Conservation (phyloP, 1,140 invertebrate genomes). For the Scaptomyza montana region DNA sequence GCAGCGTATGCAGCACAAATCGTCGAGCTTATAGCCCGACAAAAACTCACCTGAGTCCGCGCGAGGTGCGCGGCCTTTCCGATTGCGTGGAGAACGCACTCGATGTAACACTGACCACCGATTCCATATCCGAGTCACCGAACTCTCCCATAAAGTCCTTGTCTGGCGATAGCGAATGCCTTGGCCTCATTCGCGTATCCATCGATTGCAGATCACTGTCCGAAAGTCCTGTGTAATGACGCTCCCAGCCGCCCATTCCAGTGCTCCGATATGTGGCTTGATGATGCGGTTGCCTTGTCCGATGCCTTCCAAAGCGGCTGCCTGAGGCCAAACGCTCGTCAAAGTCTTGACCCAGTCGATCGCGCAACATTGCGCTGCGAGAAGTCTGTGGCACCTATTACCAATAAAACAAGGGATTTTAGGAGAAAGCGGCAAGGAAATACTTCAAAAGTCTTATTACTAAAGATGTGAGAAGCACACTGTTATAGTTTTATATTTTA, state of each 20-base stretch:
- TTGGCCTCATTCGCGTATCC: constrained; percentile 85
- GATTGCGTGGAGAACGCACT: constrained; percentile 97
- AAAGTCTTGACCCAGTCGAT: constrained; percentile 91
- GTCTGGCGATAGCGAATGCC: constrained; percentile 87
- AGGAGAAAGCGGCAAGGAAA: too few species aligned
- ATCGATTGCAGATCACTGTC: constrained; percentile 90
- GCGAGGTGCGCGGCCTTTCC: constrained; percentile 91
- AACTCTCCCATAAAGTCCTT: constrained; percentile 89
- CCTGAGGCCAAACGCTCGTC: constrained; percentile 89
- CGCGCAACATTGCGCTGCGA: constrained; percentile 86
- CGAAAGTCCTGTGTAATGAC: constrained; percentile 91
- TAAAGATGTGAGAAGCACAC: too few species aligned
- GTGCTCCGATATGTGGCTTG: constrained; percentile 89
- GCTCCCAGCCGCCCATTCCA: constrained; percentile 89
- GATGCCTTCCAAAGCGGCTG: constrained; percentile 87
- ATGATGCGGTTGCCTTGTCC: constrained; percentile 86
- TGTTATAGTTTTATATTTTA: too few species aligned
- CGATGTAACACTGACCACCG: constrained; percentile 92
- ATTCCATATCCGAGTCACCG: constrained; percentile 95
- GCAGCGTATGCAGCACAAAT: constrained; percentile 24
- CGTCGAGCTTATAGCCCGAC: constrained; percentile 5
- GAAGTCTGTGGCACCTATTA: constrained; percentile 78
- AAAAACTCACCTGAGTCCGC: constrained; percentile 87
- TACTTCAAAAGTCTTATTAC: too few species aligned
- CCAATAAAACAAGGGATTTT: too few species aligned